phyloP scores from a whole-genome alignment of 2,113 vertebrate genomes.

The Apus apus region DNA sequence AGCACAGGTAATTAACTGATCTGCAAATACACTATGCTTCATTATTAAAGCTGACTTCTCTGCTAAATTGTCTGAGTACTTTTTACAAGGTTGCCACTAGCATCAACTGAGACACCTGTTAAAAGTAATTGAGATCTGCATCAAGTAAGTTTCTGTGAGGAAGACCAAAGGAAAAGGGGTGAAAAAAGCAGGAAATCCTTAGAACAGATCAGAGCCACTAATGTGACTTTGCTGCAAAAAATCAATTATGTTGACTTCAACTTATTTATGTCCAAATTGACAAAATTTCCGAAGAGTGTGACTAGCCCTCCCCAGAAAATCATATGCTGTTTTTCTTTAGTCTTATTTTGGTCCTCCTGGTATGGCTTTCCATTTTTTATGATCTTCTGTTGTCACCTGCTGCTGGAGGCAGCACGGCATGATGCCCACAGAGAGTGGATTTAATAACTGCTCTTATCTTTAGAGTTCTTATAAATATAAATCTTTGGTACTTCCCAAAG shows the following conservation, averaged over 20 bases:
- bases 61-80: not conserved
- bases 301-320: not conserved
- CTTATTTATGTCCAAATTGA: not conserved
- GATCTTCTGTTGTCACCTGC: not conserved
- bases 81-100: not conserved
- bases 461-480: not conserved
- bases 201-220: not conserved
- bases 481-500: not conserved
- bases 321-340: not conserved
- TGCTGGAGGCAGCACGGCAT: rapidly evolving
- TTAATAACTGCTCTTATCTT: not conserved
- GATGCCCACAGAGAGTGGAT: rapidly evolving
- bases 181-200: not conserved
- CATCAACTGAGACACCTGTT: not conserved
- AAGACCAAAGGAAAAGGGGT: not conserved
- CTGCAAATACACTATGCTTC: not conserved
- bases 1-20: not conserved
- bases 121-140: not conserved
- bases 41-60: not conserved
- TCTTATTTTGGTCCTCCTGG: not conserved
- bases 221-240: not conserved
- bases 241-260: not conserved
- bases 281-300: not conserved
- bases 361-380: not conserved
- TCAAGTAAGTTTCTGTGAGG: not conserved